A percentile compares a stretch with the other conserved stretches of the same genome.
Evolutionary conservation across 2,888 invertebrate species (phyloP).

Genomic region (Pheosia gnoma): DNA sequence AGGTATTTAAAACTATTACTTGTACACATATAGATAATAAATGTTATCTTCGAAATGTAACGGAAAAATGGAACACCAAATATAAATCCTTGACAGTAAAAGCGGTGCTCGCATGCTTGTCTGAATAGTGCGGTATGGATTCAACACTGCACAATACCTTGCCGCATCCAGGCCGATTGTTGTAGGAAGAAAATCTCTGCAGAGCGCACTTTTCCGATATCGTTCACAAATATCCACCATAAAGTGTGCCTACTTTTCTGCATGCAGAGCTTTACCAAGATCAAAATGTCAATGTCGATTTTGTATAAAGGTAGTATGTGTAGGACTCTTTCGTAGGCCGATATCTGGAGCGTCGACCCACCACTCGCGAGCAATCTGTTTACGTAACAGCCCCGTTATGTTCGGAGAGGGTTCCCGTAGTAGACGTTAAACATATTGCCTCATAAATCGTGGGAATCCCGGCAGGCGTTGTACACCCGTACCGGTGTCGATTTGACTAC

Average conservation of each 20-base stretch:
- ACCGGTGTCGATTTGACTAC: constrained; percentile 81
- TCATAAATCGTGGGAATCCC: constrained; percentile 83
- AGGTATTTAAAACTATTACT: neutral
- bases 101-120: constrained; percentile 7
- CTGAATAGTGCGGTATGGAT: constrained; percentile 9
- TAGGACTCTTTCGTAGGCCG: constrained; percentile 69
- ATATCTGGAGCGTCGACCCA: constrained; percentile 69
- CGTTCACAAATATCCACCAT: constrained; percentile 40
- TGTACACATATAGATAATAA: neutral
- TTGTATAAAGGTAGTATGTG: constrained; percentile 66
- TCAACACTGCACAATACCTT: constrained; percentile 5
- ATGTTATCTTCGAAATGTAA: constrained; percentile 1
- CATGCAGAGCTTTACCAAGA: constrained; percentile 54
- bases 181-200: constrained; percentile 23
- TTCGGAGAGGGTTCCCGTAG: constrained; percentile 79
- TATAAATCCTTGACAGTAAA: constrained; percentile 12
- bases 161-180: constrained; percentile 12
- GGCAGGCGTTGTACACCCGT: constrained; percentile 71
- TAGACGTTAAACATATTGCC: constrained; percentile 84
- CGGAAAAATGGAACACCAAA: neutral
- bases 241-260: constrained; percentile 36
- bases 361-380: constrained; percentile 82
- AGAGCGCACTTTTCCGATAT: constrained; percentile 39
- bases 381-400: constrained; percentile 83
- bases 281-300: constrained; percentile 55